Base-by-base conservation (phyloP, 2,797 vertebrate genomes). In the Fistularia tabacaria region DNA sequence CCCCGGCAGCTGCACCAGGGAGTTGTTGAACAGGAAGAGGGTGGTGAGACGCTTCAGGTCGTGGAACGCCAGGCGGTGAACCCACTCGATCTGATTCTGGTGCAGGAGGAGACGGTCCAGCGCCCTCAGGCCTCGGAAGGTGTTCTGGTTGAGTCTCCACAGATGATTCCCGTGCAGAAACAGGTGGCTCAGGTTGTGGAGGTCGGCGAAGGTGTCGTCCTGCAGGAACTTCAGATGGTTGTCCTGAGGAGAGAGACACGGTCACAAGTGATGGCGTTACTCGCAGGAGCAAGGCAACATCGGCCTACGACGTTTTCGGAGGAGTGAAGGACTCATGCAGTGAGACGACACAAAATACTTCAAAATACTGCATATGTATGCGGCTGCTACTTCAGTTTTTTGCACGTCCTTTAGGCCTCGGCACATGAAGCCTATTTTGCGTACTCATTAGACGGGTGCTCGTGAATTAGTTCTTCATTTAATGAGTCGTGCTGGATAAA, bases 1-100 rank as follows among this genome's bases (percentile, higher is more conserved):
- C 9, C 95, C 96, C 6, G 92, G 91, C 67, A 99, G 89, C 86
- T 98, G 92, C 0, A 92, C 82, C 75, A 99, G 91, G 67, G 95
- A 95, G 87, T 98, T 99, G 80, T 98, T 98, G 89, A 99, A 99
- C 78, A 99, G 88, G 79, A 93, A 99, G 66, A 99, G 94, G 15
- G 94, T 95, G 75, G 96, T 97, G 63, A 99, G 92, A 72, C 93
- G 91, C 72, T 91, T 93, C 62, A 99, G 92, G 84, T 98, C 96
- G 0, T 98, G 96, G 82, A 99, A 99, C 52, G 96, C 94, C 84
- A 90, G 82, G 47, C 80, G 92, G 76, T 98, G 93, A 46, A 98
- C 91, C 93, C 93, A 95, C 85, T 95, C 94, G 12, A 99, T 92
- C 87, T 91, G 94, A 87, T 99, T 99, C 84, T 98, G 94, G 70